A percentile compares a stretch with the other conserved stretches of the same genome.
phyloP scores from a whole-genome alignment of 2,888 invertebrate species.

The Cosmia pyralina region DNA sequence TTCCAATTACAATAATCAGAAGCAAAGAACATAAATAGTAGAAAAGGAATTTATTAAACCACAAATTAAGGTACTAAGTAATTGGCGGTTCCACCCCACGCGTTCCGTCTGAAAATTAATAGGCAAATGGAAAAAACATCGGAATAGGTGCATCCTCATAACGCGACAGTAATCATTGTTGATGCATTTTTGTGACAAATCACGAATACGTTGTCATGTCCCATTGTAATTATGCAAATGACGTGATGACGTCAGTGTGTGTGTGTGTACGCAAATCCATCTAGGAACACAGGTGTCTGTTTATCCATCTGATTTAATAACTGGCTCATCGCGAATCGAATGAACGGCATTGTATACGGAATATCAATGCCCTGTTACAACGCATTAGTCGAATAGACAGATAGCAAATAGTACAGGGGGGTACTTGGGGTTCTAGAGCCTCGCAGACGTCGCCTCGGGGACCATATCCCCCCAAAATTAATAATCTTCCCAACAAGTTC shows the following conservation, averaged over 20 bases:
- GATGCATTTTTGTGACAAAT: slow-evolving; percentile 70
- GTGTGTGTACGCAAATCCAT: slow-evolving; percentile 74
- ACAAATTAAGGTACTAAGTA: slow-evolving; percentile 64
- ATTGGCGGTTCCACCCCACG: slow-evolving; percentile 60
- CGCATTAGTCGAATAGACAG: slow-evolving; percentile 85
- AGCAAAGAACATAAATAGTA: slow-evolving; percentile 48
- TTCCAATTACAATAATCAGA: slow-evolving; percentile 44
- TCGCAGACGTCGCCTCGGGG: slow-evolving; percentile 57
- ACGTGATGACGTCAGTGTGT: slow-evolving; percentile 66
- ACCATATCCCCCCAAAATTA: slow-evolving; percentile 49
- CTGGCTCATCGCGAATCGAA: slow-evolving; percentile 83
- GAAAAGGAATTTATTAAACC: slow-evolving; percentile 57
- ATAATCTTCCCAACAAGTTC: slow-evolving; percentile 56
- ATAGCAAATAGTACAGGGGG: slow-evolving; percentile 78
- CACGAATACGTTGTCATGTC: slow-evolving; percentile 66
- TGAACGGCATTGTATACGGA: slow-evolving; percentile 80
- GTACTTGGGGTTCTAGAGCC: slow-evolving; percentile 64
- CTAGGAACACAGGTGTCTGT: slow-evolving; percentile 82
- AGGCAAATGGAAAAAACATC: slow-evolving; percentile 63
- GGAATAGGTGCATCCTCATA: slow-evolving; percentile 51
- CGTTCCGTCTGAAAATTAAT: slow-evolving; percentile 59
- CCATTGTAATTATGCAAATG: slow-evolving; percentile 79
- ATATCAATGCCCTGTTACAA: slow-evolving; percentile 84
- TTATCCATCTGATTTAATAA: slow-evolving; percentile 88
- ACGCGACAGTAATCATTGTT: slow-evolving; percentile 60